Evolutionary conservation across 2,888 invertebrate genomes (phyloP).

Genomic region (Napeogenes sylphis): DNA sequence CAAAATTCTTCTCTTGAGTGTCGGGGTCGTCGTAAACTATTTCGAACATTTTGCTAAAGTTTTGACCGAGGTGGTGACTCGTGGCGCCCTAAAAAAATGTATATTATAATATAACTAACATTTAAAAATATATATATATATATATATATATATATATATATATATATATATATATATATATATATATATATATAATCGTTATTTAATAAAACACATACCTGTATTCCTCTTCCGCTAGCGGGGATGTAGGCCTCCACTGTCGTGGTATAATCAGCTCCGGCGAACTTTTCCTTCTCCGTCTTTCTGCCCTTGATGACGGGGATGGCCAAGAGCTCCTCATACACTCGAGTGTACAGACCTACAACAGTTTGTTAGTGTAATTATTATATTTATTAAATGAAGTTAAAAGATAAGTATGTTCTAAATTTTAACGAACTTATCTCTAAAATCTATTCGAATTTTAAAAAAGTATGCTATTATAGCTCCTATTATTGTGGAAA

Average conservation of each 20-base stretch:
- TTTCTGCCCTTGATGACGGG: conserved; percentile 97
- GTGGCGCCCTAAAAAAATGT: conserved; percentile 87
- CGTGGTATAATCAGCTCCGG: conserved; percentile 97
- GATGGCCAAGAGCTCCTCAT: conserved; percentile 91
- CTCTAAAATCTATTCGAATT: too few species aligned
- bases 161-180: background rate
- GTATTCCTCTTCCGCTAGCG: conserved; percentile 95
- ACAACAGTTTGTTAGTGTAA: conserved; percentile 28
- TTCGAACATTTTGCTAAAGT: conserved; percentile 99
- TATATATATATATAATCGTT: background rate
- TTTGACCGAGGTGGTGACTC: conserved; percentile 98
- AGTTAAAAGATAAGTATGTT: too few species aligned
- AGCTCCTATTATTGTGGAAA: too few species aligned
- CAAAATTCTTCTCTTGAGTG: conserved; percentile 90
- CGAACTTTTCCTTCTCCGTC: conserved; percentile 99
- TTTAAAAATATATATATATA: background rate
- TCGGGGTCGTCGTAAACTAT: conserved; percentile 96
- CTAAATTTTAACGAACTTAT: too few species aligned
- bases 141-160: background rate
- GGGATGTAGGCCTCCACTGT: conserved; percentile 98
- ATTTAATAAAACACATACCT: conserved; percentile 63
- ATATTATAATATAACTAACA: background rate
- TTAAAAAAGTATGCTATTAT: too few species aligned
- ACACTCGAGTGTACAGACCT: conserved; percentile 93
- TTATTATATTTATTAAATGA: too few species aligned